Conservation (phyloP, 1,140 invertebrate genomes). For the Bombus waltoni region DNA sequence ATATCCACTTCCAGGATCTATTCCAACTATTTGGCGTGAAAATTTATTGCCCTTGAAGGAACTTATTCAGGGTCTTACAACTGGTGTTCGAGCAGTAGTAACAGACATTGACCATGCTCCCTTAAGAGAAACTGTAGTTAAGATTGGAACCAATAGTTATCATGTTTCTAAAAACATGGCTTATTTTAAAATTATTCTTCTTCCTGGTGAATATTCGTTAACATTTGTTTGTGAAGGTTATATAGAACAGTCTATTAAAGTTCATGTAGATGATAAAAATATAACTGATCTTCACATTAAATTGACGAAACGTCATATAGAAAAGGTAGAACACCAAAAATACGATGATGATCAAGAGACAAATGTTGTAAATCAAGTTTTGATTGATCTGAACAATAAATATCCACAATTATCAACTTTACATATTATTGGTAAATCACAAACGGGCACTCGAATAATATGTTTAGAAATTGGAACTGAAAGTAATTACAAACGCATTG, state of each 20-base stretch:
- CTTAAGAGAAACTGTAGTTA: slow-evolving; percentile 88
- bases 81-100: slow-evolving; percentile 89
- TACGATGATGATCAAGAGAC: slow-evolving; percentile 24
- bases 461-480: slow-evolving; percentile 74
- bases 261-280: slow-evolving; percentile 76
- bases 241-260: slow-evolving; percentile 77
- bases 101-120: slow-evolving; percentile 85
- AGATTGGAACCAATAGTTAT: slow-evolving; percentile 85
- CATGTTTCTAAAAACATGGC: slow-evolving; percentile 87
- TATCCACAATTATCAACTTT: slow-evolving; percentile 73
- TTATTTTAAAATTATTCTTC: slow-evolving; percentile 87
- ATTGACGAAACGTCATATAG: slow-evolving; percentile 50
- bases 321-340: slow-evolving; percentile 20
- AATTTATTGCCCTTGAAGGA: slow-evolving; percentile 88
- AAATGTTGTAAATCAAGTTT: slow-evolving; percentile 60
- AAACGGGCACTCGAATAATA: slow-evolving; percentile 65
- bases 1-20: slow-evolving; percentile 86
- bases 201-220: slow-evolving; percentile 85
- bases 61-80: slow-evolving; percentile 82
- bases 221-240: slow-evolving; percentile 85
- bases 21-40: slow-evolving; percentile 89
- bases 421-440: slow-evolving; percentile 69
- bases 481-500: slow-evolving; percentile 49
- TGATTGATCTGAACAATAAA: slow-evolving; percentile 73
- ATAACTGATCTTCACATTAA: slow-evolving; percentile 75